Evolutionary conservation across 1,140 invertebrate species (phyloP).

Genomic region (Heliothis virescens): DNA sequence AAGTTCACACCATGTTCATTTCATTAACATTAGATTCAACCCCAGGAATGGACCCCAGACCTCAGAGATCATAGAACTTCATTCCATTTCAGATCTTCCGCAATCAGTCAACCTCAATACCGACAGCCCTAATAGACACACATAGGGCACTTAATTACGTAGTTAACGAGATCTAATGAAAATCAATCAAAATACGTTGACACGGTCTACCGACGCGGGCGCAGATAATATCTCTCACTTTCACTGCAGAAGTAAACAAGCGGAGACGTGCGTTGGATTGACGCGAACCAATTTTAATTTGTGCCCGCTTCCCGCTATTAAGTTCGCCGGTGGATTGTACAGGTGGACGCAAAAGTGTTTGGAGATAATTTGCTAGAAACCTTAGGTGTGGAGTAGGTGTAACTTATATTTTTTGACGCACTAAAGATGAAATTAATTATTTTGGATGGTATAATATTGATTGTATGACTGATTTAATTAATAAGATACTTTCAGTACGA

Average conservation of each 20-base stretch:
- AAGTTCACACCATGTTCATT: no score
- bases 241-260: conserved; percentile 63
- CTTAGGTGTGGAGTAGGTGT: no score
- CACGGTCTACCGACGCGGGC: conserved; percentile 33
- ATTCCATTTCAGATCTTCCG: no score
- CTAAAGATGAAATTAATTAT: no score
- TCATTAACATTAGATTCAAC: background rate
- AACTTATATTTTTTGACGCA: no score
- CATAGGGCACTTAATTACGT: conserved; percentile 2
- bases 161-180: conserved; percentile 35
- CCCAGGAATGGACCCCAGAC: no score
- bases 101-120: background rate
- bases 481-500: no score
- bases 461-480: no score
- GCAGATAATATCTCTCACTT: conserved; percentile 61
- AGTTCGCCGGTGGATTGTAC: conserved; percentile 58
- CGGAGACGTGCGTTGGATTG: conserved; percentile 73
- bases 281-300: conserved; percentile 76
- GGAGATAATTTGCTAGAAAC: background rate
- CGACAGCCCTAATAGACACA: background rate
- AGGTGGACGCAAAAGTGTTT: conserved; percentile 52
- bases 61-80: no score
- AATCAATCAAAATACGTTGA: conserved; percentile 51
- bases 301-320: conserved; percentile 75
- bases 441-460: no score